Evolutionary conservation across 2,888 invertebrate species (phyloP).

Genomic region (Trichogramma dendrolimi): DNA sequence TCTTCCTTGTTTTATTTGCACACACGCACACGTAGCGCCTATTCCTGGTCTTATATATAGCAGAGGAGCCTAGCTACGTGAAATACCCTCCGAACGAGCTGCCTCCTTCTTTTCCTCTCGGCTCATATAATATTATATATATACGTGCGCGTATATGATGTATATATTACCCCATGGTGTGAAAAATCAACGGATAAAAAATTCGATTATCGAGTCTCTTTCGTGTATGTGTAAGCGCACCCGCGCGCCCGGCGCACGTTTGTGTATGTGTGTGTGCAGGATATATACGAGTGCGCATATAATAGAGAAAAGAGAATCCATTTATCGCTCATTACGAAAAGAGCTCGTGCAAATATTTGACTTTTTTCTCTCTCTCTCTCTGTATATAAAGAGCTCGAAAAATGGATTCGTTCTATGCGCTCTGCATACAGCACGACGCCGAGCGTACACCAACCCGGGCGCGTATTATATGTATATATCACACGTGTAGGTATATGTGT

Average conservation of each 20-base stretch:
- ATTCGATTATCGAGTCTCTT: constrained; percentile 23
- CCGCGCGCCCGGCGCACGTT: constrained; percentile 1
- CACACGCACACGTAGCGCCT: too few relatives aligned
- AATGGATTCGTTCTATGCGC: too few relatives aligned
- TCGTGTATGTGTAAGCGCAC: not conserved
- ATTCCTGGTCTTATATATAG: not conserved
- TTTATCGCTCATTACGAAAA: constrained; percentile 25
- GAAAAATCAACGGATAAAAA: constrained; percentile 3
- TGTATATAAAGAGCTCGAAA: too few relatives aligned
- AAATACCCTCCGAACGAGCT: not conserved
- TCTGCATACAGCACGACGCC: too few relatives aligned
- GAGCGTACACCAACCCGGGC: too few relatives aligned
- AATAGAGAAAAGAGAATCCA: constrained; percentile 13
- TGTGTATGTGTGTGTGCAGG: too few relatives aligned
- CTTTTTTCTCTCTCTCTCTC: not conserved
- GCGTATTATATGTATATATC: too few relatives aligned
- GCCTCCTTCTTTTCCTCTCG: not conserved
- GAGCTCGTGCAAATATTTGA: constrained; percentile 22
- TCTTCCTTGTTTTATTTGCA: not conserved
- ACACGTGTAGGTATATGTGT: too few relatives aligned
- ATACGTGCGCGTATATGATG: not conserved
- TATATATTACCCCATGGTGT: too few relatives aligned
- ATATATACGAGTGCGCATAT: too few relatives aligned
- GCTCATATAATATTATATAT: not conserved
- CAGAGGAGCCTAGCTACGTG: not conserved